These are phyloP conservation scores for Drosophila meridionalis DNA, from an alignment of 2,888 invertebrate species.

Conservation along the genomic window DNA sequence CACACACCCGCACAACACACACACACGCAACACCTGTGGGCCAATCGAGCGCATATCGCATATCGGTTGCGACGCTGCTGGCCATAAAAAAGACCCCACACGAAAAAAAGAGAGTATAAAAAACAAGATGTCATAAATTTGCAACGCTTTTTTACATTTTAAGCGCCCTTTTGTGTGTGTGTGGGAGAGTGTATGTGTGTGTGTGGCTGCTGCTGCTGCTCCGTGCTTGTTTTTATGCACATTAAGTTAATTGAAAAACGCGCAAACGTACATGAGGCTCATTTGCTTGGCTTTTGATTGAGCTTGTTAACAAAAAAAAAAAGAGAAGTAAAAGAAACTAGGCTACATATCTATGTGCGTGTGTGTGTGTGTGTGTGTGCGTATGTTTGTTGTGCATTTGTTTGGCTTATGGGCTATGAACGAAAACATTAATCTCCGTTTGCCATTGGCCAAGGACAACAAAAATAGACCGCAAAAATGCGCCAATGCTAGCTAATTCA, in stretches of 20 bases:
- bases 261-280: conserved; percentile 57
- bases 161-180: conserved; percentile 17
- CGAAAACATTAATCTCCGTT: conserved; percentile 83
- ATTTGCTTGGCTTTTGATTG: conserved; percentile 63
- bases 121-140: conserved; percentile 77
- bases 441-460: conserved; percentile 74
- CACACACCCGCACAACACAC: neutral
- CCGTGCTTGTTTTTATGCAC: conserved; percentile 58
- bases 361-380: neutral
- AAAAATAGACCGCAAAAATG: conserved; percentile 48
- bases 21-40: conserved; percentile 46
- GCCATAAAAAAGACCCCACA: conserved; percentile 60
- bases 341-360: conserved; percentile 13
- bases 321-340: conserved; percentile 15
- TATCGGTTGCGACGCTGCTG: conserved; percentile 64
- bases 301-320: conserved; percentile 35
- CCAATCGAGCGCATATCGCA: conserved; percentile 76
- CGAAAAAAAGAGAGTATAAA: conserved; percentile 21
- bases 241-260: conserved; percentile 80
- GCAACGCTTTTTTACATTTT: conserved; percentile 60
- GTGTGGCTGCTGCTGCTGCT: neutral
- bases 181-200: conserved; percentile 10
- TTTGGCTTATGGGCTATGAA: conserved; percentile 62
- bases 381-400: conserved; percentile 43
- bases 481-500: conserved; percentile 45